Base-by-base conservation (phyloP, 2,888 invertebrate genomes). In the Caenorhabditis imperialis region DNA sequence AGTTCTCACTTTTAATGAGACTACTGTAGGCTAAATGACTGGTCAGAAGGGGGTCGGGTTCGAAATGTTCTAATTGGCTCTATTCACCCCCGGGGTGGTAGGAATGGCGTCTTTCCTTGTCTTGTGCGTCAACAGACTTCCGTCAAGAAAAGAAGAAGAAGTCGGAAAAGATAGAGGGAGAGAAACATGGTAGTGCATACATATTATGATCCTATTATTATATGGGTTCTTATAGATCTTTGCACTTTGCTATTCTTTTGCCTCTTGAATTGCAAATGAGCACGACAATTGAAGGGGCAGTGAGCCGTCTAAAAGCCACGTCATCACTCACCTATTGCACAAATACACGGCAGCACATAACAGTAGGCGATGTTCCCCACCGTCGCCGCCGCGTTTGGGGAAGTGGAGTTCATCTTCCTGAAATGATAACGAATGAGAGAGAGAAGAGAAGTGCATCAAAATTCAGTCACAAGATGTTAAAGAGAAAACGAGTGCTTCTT, bases 331-430 rank as follows among this genome's bases (percentile, higher is more conserved):
- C 87, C 87, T 50, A 87, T 74, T 7, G 82, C 80, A 75, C 87
- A 87, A 51, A 88, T 83, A 37, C 77, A 76, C 12, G 88, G 88
- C 70, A 88, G 81, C 18, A 88, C 84, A 72, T 88, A 88, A 74
- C 85, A 85, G 72, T 88, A 88, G 57, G 87, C 85, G 57, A 86
- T 76, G 54, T 75, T 77, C 38, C 74, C 75, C 30, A 83, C 78
- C 3, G 70, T 75, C 22, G 78, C 78, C 44, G 78, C 81, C 51
- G 77, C 80, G 51, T 63, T 78, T 25, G 77, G 58, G 33, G 74
- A 54, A 37, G 74, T 45, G 60, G 71, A 58, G 42, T 40, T 58
- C 74, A 74, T 74, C 57, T 74, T 67, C 74, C 74, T 74, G 61
- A 16, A 69, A 69, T 20, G 6, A 30, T 30, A 38, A 25, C 27